Percentiles rank a stretch among this genome's conserved stretches.
Conservation (phyloP, 2,888 invertebrate species). For the Eumacrocentrus americanus region DNA sequence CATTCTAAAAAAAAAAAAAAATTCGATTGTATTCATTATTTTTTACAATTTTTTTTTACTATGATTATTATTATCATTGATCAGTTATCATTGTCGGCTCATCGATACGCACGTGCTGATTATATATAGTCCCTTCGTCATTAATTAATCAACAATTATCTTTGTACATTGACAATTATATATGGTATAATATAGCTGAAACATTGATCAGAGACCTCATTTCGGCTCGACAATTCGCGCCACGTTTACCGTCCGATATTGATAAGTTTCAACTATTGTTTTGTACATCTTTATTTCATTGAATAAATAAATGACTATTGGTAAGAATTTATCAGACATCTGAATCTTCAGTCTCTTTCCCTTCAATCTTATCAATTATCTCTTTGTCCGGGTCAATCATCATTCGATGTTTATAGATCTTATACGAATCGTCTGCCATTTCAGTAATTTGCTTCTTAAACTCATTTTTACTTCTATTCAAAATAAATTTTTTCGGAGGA, state of each 20-base stretch:
- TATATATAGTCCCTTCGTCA: neutral
- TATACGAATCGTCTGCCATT: constrained; percentile 41
- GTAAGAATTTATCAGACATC: neutral
- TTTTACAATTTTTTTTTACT: neutral
- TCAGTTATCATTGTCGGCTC: too few species aligned
- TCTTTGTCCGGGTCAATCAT: constrained; percentile 1
- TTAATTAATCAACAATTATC: constrained; percentile 17
- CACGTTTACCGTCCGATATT: constrained; percentile 43
- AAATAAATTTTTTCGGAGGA: constrained; percentile 39
- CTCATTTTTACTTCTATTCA: constrained; percentile 35
- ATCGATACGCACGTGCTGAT: too few species aligned
- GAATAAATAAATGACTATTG: constrained; percentile 30
- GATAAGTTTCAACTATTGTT: constrained; percentile 34
- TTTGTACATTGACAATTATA: constrained; percentile 32
- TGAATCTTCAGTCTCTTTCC: neutral
- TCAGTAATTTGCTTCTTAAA: constrained; percentile 38
- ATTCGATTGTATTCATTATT: too few species aligned
- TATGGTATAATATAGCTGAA: constrained; percentile 27
- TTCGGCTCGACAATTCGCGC: constrained; percentile 3
- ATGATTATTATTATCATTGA: too few species aligned
- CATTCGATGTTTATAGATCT: constrained; percentile 40
- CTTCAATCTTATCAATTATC: neutral
- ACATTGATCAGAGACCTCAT: constrained; percentile 6
- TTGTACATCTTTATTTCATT: constrained; percentile 41
- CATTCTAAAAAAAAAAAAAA: too few species aligned